Evolutionary conservation across 35 echinoderm and acorn worm genomes (phyloP).

Genomic region (Lytechinus variegatus): DNA sequence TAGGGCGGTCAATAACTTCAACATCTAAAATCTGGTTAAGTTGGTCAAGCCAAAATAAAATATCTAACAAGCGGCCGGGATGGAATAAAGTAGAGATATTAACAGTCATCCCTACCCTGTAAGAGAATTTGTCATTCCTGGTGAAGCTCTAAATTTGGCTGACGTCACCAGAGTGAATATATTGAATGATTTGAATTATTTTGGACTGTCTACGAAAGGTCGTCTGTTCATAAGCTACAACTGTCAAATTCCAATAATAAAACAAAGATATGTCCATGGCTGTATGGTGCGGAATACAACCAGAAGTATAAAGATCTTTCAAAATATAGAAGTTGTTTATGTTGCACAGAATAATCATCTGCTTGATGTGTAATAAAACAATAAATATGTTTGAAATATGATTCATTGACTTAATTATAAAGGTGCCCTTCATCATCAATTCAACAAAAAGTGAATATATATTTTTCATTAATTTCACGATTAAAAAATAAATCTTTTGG

Average conservation of each 20-base stretch:
- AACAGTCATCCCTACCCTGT: not conserved
- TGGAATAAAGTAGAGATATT: not conserved
- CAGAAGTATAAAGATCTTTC: too few species aligned
- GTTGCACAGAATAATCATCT: too few species aligned
- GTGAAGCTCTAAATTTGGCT: not conserved
- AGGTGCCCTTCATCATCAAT: too few species aligned
- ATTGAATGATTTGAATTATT: constrained; percentile 1
- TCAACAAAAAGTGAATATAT: too few species aligned
- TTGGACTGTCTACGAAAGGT: not conserved
- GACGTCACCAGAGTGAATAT: not conserved
- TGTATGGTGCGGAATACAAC: not conserved
- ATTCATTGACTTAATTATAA: too few species aligned
- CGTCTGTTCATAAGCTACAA: not conserved
- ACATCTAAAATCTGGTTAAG: not conserved
- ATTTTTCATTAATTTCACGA: too few species aligned
- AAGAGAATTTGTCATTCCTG: not conserved
- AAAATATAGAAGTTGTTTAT: too few species aligned
- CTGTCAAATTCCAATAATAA: not conserved
- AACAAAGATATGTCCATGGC: not conserved
- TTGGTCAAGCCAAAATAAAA: not conserved
- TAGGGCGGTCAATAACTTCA: too few species aligned
- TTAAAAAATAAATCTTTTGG: too few species aligned
- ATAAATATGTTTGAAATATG: too few species aligned
- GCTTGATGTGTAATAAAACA: too few species aligned
- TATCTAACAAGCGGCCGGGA: not conserved